phyloP scores from a whole-genome alignment of 2,113 vertebrate species.

The Mormoops blainvillei region DNA sequence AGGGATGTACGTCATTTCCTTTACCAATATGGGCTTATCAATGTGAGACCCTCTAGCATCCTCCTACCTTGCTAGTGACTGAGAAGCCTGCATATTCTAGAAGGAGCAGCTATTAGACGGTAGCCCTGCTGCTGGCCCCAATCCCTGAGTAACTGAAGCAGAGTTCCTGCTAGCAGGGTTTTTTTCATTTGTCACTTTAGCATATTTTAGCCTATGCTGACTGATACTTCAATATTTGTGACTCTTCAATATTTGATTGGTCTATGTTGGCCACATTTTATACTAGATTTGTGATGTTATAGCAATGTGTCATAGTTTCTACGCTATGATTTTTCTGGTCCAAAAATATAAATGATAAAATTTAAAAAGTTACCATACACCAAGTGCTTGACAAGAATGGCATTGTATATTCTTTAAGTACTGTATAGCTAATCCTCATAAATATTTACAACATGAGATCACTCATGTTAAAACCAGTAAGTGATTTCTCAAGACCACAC shows the following conservation, averaged over 20 bases:
- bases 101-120: neutral
- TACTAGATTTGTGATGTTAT: neutral
- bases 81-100: neutral
- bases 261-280: neutral
- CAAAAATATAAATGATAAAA: conserved; percentile 10
- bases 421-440: neutral
- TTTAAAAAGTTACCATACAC: neutral
- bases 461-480: neutral
- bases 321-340: neutral
- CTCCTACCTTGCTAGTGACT: neutral
- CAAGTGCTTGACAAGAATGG: neutral
- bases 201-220: conserved; percentile 17
- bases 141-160: neutral
- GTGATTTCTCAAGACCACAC: neutral
- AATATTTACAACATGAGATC: neutral
- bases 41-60: neutral
- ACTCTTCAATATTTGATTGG: neutral
- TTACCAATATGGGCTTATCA: neutral
- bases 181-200: neutral
- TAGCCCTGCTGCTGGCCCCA: fast-evolving
- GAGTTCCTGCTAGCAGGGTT: neutral
- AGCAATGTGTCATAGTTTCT: neutral
- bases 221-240: too few species aligned
- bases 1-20: neutral
- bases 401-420: neutral